Base-by-base conservation (phyloP, 2,888 invertebrate genomes). In the Diaphora mendica region DNA sequence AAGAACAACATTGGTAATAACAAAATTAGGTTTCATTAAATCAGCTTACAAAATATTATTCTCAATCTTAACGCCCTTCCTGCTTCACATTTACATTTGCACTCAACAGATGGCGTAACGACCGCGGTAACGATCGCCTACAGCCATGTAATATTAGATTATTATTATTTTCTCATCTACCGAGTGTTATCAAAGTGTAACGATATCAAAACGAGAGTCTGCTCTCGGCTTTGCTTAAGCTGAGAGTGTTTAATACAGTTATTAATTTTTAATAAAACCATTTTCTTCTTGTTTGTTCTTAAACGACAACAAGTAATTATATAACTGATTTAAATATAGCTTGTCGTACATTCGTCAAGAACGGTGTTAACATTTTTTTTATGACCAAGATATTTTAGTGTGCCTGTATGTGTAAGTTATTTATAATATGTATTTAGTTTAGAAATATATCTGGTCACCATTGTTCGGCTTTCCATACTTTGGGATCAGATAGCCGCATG, bases 81-180 rank as follows among this genome's bases (percentile, higher is more conserved):
- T 48, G 67, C 30, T 48, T 67, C 23, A 44, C 26, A 42, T 62
- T n/a, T 55, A 20, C 42, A 11, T 42, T 30, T 44, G 30, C 20
- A 39, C 11, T 17, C 30, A 20, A 35, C 65, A 70, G 74, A 74
- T 64, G 74, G 74, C 65, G 71, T 68, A 20, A 59, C 69, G 67
- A 74, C 76, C 67, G 77, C 65, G 33, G 76, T 77, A 73, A 78
- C 79, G 79, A 75, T 33, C 70, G 59, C 62, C 62, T 17, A 69
- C 68, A 51, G 48, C 69, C 44, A 26, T 26, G 66, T 48, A 48
- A 68, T 68, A 68, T 70, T 42, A 59, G 20, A 74, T 74, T 74
- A 80, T 77, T 74, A 78, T 70, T 70, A 75, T 83, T 79, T 69
- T 66, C 73, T 75, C 71, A 79, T 68, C 68, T 23, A 51, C 35